Evolutionary conservation across 2,113 vertebrate species (phyloP), one percentile per base, ranked within the genome.

Genomic region (Smithornis capensis): DNA sequence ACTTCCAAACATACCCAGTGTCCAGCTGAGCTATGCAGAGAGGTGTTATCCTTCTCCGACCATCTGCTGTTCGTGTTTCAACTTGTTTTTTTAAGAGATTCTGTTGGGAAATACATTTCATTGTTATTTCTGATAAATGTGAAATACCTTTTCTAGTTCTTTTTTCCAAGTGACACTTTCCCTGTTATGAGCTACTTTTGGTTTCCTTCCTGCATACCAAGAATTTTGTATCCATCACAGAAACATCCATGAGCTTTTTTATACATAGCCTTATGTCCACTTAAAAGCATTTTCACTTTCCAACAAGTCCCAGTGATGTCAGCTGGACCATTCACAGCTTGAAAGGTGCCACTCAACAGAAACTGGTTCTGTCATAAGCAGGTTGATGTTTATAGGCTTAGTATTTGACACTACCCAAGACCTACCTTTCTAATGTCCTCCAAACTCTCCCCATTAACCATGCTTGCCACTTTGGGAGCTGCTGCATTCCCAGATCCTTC

Each of bases 61-160:
- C 99, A 42, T 99, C 99, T 15, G 99, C 98, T 1, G 99, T 99
- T 92, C 99, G 98, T 0, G 99, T 99, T 96, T 99, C 99, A 77
- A 99, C 99, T 98, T 99, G 99, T 89, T 99, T 99, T 98, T 99
- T 99, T 96, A 99, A 96, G 67, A 99, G 99, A 96, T 99, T 99
- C 99, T 99, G 97, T 65, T 85, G 79, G 87, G 90, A 92, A 44
- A 95, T 84, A 88, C 0, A 88, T 70, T 77, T 83, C 27, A 44
- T n/a, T 3, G 5, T 64, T 2, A 83, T 47, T 89, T 89, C 24
- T 38, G 19, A 86, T 56, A 86, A 70, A 90, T 21, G 25, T 35
- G 38, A 83, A 83, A 67, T 33, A 7, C 0, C 29, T 40, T 56
- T 50, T 50, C 35, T 9, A 4, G 22, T 47, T 11, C 55, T 21